Evolutionary conservation across 2,888 invertebrate species (phyloP), one percentile per base, ranked within the genome.

Genomic region (Callyntrura guangdongensis): DNA sequence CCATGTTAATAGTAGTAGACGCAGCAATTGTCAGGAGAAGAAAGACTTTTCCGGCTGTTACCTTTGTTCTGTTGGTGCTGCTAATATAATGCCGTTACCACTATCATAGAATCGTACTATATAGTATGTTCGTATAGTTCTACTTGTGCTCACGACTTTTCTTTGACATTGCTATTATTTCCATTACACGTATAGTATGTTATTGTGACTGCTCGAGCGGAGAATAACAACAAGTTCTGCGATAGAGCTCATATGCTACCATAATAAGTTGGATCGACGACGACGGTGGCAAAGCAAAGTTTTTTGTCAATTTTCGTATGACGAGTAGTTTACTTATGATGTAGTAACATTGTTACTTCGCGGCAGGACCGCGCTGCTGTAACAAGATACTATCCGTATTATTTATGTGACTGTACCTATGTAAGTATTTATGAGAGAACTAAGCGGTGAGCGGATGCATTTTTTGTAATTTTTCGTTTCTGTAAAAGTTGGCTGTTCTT

Each of bases 11-110:
- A 81, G 79, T 49, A 64, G 64, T 36, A 49, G 47, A 12, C 64
- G 79, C 25, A 64, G 64, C 86, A 86, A 79, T 86, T 86, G 86
- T 79, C 79, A 49, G 20, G 79, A 87, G 87, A 87, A 81, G 67
- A 81, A 81, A 79, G 87, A 87, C 87, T 87, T 87, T 86, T 87
- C 87, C 87, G 87, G 87, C 69, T 87, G 67, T 81, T 49, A 81
- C 67, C 59, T 64, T 86, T 56, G 14, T 53, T 72, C 77, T 25
- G 20, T 69, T 72, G 72, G 17, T 77, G 77, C 53, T 25, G 17
- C 25, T 22, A 53, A 11, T n/a, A 27, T 36, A 5, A n/a, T 25
- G 69, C 25, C n/a, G 27, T 36, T 36, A 61, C 20, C 9, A 20
- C 17, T 20, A 20, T 61, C 17, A 17, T 49, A 49, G 49, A 49